phyloP scores from a whole-genome alignment of 1,140 invertebrate species.

The Trachymyrmex cornetzi region DNA sequence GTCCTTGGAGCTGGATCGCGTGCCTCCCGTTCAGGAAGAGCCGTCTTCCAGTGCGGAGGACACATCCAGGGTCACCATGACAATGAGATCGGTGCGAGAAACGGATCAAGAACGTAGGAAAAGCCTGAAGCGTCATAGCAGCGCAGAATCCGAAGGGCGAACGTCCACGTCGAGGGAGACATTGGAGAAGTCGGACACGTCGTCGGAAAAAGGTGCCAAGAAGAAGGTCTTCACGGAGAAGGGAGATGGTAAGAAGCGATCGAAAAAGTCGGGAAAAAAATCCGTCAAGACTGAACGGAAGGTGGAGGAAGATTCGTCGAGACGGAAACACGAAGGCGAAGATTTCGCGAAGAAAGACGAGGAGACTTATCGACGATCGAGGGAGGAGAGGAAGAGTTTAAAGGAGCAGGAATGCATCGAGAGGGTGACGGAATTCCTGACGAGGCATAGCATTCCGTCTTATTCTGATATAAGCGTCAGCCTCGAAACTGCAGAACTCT shows the following conservation, averaged over 20 bases:
- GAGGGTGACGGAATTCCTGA: slow-evolving; percentile 74
- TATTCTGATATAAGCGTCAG: background rate
- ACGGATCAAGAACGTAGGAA: background rate
- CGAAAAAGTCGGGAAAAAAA: slow-evolving; percentile 1
- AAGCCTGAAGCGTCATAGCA: slow-evolving; percentile 32
- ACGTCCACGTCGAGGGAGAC: slow-evolving; percentile 45
- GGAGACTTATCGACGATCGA: slow-evolving; percentile 12
- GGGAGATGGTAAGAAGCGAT: slow-evolving; percentile 14
- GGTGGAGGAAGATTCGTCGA: slow-evolving; percentile 22
- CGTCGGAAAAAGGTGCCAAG: slow-evolving; percentile 50
- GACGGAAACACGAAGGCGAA: slow-evolving; percentile 16
- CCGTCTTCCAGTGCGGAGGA: slow-evolving; percentile 19
- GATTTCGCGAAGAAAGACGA: slow-evolving; percentile 14
- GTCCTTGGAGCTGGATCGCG: slow-evolving; percentile 8
- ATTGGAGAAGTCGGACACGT: background rate
- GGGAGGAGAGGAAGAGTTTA: slow-evolving; percentile 70
- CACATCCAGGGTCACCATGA: background rate
- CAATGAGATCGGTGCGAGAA: background rate
- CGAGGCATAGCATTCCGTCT: slow-evolving; percentile 65
- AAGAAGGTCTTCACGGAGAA: slow-evolving; percentile 46
- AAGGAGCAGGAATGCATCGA: slow-evolving; percentile 77
- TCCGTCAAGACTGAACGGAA: background rate
- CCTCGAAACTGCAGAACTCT: background rate
- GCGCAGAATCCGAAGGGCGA: slow-evolving; percentile 43
- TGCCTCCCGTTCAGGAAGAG: slow-evolving; percentile 5